These are phyloP conservation scores for Pandion haliaetus DNA, from an alignment of 2,113 vertebrate species.

Conservation along the genomic window DNA sequence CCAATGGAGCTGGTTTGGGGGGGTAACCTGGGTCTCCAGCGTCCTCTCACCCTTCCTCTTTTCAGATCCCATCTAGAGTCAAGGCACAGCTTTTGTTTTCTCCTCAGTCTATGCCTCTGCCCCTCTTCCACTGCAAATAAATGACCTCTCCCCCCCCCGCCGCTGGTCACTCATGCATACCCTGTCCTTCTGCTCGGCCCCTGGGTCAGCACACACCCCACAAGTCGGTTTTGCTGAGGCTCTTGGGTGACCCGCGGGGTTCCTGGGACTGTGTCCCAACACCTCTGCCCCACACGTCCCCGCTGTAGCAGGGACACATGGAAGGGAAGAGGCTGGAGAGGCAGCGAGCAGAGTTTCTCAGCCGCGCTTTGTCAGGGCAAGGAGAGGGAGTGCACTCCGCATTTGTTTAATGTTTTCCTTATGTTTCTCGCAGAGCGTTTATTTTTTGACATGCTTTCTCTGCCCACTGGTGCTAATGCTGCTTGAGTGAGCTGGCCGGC, in stretches of 20 bases:
- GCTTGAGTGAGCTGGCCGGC: conserved; percentile 12
- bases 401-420: conserved; percentile 76
- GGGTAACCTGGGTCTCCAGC: neutral
- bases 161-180: neutral
- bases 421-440: conserved; percentile 59
- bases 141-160: neutral
- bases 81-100: neutral
- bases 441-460: conserved; percentile 63
- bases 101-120: neutral
- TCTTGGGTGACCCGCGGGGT: neutral
- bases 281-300: neutral
- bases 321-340: neutral
- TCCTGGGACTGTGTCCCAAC: neutral
- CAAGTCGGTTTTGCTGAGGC: neutral
- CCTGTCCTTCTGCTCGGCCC: neutral
- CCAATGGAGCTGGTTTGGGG: neutral
- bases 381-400: conserved; percentile 39
- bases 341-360: conserved; percentile 42
- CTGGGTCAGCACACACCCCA: accelerated
- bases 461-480: conserved; percentile 55
- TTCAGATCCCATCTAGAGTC: neutral
- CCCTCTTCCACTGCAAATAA: neutral
- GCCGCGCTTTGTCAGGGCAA: conserved; percentile 30
- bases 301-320: neutral
- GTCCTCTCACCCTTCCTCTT: neutral